Evolutionary conservation across 2,113 vertebrate genomes (phyloP).

Genomic region (Zapornia atra): DNA sequence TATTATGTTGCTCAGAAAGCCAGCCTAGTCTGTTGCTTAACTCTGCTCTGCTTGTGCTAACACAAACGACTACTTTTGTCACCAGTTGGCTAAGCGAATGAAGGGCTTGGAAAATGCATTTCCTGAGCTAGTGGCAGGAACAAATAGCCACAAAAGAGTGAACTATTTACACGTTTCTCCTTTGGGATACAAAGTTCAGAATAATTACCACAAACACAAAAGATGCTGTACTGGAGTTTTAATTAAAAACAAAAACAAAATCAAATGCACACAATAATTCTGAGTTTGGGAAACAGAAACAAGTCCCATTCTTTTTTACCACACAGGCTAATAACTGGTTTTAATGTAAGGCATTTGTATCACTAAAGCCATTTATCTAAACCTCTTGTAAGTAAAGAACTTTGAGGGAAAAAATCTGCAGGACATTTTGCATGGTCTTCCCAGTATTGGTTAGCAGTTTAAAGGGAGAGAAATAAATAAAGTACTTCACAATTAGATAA

Average conservation of each 20-base stretch:
- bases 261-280: not conserved
- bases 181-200: slow-evolving; percentile 43
- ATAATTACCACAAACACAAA: slow-evolving; percentile 44
- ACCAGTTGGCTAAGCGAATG: slow-evolving; percentile 9
- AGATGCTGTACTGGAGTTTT: slow-evolving; percentile 2
- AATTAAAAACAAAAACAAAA: slow-evolving; percentile 60
- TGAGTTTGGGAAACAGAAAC: slow-evolving; percentile 24
- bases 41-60: not conserved
- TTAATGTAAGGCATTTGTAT: not conserved
- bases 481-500: not conserved
- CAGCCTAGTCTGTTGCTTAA: slow-evolving; percentile 3
- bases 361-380: not conserved
- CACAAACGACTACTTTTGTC: slow-evolving; percentile 14
- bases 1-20: not conserved
- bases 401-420: not conserved
- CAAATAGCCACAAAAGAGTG: slow-evolving; percentile 40
- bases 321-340: not conserved
- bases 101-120: slow-evolving; percentile 40
- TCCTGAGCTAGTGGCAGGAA: slow-evolving; percentile 37
- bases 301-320: not conserved
- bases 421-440: not conserved
- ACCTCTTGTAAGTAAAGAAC: not conserved
- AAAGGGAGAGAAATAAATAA: not conserved
- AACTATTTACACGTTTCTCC: slow-evolving; percentile 43
- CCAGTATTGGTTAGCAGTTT: not conserved